Evolutionary conservation across 2,888 invertebrate species (phyloP).

Genomic region (Julus scandinavius): DNA sequence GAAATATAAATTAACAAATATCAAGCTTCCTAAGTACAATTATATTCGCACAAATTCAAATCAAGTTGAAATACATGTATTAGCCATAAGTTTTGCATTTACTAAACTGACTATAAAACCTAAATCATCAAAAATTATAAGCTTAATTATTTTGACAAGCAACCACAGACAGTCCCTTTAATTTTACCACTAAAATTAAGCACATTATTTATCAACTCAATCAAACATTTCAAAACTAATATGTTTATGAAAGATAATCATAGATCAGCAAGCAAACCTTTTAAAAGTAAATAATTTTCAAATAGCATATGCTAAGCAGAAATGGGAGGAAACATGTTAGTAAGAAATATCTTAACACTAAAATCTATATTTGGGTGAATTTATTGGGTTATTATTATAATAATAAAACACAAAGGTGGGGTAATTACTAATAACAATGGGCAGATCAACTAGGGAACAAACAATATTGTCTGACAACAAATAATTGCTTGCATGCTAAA

Average conservation of each 20-base stretch:
- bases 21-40: no score
- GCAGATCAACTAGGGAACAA: neutral
- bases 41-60: no score
- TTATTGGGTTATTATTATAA: neutral
- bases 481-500: neutral
- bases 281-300: neutral
- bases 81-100: no score
- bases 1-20: no score
- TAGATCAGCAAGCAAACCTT: neutral
- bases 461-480: neutral
- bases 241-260: neutral
- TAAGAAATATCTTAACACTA: neutral
- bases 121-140: no score
- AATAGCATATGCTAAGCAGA: neutral
- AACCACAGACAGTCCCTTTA: no score
- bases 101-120: no score
- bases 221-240: no score
- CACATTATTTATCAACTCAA: no score
- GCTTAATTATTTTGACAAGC: no score
- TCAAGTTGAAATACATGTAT: no score
- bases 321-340: neutral
- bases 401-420: neutral
- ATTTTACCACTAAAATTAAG: no score
- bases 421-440: neutral
- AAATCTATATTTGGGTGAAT: neutral